A percentile compares a stretch with the other conserved stretches of the same genome.
phyloP scores from a whole-genome alignment of 1,140 invertebrate genomes.

The Calliphora vicina region DNA sequence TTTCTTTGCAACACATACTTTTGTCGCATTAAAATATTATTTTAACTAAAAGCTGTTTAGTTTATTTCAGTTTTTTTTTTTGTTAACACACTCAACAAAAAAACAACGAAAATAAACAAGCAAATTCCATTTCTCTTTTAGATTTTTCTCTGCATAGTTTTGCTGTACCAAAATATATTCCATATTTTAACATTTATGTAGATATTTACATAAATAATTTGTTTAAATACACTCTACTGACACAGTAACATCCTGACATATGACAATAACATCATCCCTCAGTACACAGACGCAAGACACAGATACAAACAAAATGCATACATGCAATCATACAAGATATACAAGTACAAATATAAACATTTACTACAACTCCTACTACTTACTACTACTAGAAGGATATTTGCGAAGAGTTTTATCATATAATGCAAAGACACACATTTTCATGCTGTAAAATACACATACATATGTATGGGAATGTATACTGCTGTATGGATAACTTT shows the following conservation, averaged over 20 bases:
- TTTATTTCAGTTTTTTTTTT: background rate
- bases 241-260: constrained; percentile 30
- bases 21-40: background rate
- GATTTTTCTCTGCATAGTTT: background rate
- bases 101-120: no score
- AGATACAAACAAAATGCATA: background rate
- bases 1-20: background rate
- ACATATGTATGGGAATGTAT: background rate
- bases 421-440: background rate
- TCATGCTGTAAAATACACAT: background rate
- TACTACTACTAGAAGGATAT: background rate
- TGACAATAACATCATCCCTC: constrained; percentile 32
- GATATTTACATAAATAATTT: constrained; percentile 34
- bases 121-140: background rate
- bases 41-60: background rate
- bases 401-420: background rate
- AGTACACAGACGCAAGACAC: background rate
- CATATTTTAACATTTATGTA: constrained; percentile 1
- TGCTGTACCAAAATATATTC: background rate
- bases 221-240: constrained; percentile 32
- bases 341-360: background rate
- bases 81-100: background rate
- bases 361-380: no score
- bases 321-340: background rate
- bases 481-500: background rate